Percentiles rank a stretch among this genome's conserved stretches.
These are phyloP conservation scores for Calypte anna DNA, from an alignment of 2,113 vertebrate genomes.

Conservation along the genomic window DNA sequence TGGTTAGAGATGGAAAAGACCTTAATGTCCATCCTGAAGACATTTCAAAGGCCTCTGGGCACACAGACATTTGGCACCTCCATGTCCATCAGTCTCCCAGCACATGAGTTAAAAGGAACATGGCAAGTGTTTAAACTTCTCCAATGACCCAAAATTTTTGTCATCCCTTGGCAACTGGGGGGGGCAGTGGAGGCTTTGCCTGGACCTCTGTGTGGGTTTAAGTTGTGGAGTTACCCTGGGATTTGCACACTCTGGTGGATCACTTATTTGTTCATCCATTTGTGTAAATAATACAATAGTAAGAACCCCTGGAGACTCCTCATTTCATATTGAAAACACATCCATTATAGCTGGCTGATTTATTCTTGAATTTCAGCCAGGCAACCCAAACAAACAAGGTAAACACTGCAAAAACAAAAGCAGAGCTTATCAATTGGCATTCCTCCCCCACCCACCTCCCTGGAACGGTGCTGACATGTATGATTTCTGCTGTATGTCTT, in stretches of 20 bases:
- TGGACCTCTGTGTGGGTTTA: not conserved
- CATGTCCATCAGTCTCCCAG: not conserved
- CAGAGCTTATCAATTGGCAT: not conserved
- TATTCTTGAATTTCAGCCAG: constrained; percentile 20
- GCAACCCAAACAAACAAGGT: not conserved
- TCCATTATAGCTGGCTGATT: not conserved
- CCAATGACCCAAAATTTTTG: not conserved
- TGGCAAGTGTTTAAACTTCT: not conserved
- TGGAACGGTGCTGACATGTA: not conserved
- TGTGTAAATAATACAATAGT: not conserved
- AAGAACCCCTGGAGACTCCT: not conserved
- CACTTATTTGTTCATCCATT: not conserved
- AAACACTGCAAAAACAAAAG: constrained; percentile 8
- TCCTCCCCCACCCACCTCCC: not conserved
- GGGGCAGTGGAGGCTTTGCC: not conserved
- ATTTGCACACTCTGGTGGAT: not conserved
- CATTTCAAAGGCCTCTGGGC: not conserved
- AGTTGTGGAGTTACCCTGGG: not conserved
- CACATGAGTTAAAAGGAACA: not conserved
- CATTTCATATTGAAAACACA: not conserved
- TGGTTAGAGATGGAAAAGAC: not conserved
- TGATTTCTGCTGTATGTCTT: not conserved
- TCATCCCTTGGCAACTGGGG: not conserved
- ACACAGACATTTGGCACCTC: not conserved
- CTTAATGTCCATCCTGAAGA: not conserved